Conservation (phyloP, 2,113 vertebrate genomes). For the Syrmaticus mikado region DNA sequence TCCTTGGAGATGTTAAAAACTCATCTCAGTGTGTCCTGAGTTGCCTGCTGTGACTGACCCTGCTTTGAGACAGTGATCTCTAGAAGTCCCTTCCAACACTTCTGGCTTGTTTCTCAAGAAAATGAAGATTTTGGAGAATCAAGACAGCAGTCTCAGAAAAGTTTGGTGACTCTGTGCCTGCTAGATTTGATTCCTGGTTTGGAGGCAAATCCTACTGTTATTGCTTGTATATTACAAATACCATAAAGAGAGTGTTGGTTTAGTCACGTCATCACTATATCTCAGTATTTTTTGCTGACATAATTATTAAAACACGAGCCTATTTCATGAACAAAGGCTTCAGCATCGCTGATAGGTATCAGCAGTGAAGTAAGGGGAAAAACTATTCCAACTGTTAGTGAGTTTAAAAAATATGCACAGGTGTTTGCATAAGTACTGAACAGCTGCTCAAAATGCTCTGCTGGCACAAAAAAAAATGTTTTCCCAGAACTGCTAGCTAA, state of each 20-base stretch:
- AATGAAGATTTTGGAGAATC: not conserved
- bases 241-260: not conserved
- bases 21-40: not conserved
- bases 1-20: not conserved
- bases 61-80: not conserved
- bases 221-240: not conserved
- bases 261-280: not conserved
- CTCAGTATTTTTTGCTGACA: not conserved
- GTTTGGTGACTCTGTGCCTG: not conserved
- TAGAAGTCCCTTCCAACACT: not conserved
- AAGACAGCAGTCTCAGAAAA: not conserved
- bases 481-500: not conserved
- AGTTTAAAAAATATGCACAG: constrained; percentile 58
- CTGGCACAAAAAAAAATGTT: not conserved
- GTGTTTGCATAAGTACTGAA: constrained; percentile 36
- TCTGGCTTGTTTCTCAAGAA: not conserved
- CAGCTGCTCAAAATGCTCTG: constrained; percentile 17
- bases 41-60: not conserved
- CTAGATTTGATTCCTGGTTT: not conserved
- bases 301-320: constrained; percentile 20
- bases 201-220: not conserved
- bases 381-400: constrained; percentile 25
- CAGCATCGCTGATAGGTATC: not conserved
- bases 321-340: constrained; percentile 18
- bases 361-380: constrained; percentile 2